Conservation (phyloP, 1,140 invertebrate species). For the Camponotus floridanus region DNA sequence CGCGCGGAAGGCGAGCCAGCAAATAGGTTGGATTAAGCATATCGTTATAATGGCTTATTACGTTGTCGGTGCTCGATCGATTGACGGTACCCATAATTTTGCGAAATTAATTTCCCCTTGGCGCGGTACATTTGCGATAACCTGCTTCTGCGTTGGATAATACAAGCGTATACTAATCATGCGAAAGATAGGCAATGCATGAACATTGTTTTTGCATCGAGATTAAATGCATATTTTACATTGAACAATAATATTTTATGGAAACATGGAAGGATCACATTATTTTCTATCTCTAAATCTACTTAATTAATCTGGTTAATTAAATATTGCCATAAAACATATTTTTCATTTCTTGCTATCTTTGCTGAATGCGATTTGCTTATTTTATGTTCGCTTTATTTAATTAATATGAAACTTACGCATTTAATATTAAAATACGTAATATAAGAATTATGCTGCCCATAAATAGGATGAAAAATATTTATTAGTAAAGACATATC, state of each 20-base stretch:
- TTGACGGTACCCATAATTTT: constrained; percentile 59
- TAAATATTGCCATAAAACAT: neutral
- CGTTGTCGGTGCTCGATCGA: constrained; percentile 50
- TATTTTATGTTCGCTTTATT: constrained; percentile 20
- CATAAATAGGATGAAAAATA: neutral
- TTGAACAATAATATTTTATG: neutral
- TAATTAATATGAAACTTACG: neutral
- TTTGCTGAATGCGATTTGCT: neutral
- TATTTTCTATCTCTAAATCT: neutral
- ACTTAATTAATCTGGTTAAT: neutral
- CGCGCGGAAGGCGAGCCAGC: neutral
- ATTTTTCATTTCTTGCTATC: neutral
- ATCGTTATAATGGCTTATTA: constrained; percentile 76
- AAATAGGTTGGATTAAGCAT: constrained; percentile 71
- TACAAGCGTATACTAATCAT: constrained; percentile 28
- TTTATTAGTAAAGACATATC: neutral
- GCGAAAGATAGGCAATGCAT: constrained; percentile 36
- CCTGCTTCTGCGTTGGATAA: constrained; percentile 22
- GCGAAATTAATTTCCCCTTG: constrained; percentile 69
- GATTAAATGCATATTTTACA: neutral
- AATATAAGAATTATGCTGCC: neutral
- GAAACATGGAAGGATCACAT: neutral
- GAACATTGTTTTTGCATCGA: constrained; percentile 28
- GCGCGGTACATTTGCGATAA: constrained; percentile 57
- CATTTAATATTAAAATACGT: neutral